A percentile compares a stretch with the other conserved stretches of the same genome.
phyloP scores from a whole-genome alignment of 37 sponge, comb jelly and placozoan genomes.

The Sycon ciliatum region DNA sequence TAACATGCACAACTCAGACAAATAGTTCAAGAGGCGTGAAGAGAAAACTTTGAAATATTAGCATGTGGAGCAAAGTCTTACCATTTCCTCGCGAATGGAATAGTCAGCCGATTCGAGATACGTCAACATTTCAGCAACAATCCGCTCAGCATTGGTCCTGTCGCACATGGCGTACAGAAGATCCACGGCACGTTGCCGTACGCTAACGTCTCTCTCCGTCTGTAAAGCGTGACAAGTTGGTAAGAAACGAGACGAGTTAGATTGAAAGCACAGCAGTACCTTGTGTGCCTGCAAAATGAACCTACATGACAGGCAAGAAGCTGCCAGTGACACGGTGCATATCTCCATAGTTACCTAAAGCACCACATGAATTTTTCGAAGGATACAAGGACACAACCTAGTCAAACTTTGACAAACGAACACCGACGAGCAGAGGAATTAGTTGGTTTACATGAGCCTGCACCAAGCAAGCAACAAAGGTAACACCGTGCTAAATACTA shows the following conservation, averaged over 20 bases:
- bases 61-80: no score
- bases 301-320: no score
- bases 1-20: not conserved
- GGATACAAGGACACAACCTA: not conserved
- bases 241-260: not conserved
- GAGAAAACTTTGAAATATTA: no score
- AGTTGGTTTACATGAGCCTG: not conserved
- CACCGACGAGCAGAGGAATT: not conserved
- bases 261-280: not conserved
- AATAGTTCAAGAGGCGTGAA: no score
- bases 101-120: conserved; percentile 88
- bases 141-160: conserved; percentile 64
- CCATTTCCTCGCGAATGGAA: conserved; percentile 83
- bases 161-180: conserved; percentile 96
- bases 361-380: not conserved
- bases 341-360: conserved; percentile 1
- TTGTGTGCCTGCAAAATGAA: not conserved
- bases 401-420: no score
- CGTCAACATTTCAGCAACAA: conserved; percentile 67
- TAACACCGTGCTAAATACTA: no score
- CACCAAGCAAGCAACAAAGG: not conserved
- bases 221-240: conserved; percentile 13
- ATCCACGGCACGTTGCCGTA: conserved; percentile 85
- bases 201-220: conserved; percentile 82
- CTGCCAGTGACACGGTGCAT: no score